phyloP scores from a whole-genome alignment of 2,888 invertebrate genomes.

The Dromius quadrimaculatus region DNA sequence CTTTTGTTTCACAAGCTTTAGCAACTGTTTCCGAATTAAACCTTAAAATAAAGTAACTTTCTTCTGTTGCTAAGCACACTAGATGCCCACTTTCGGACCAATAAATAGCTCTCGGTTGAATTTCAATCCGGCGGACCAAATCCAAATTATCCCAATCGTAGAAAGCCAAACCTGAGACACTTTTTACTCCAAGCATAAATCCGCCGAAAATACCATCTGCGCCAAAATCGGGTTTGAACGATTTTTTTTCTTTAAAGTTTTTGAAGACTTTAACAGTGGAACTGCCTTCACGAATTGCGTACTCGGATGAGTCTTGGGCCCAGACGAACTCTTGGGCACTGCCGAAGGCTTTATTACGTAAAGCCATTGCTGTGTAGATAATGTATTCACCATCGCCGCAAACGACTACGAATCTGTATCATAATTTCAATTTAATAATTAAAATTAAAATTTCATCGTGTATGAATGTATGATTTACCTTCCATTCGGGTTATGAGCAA shows the following conservation, averaged over 20 bases:
- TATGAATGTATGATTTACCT: conserved; percentile 69
- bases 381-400: conserved; percentile 99
- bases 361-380: conserved; percentile 99
- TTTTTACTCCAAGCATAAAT: conserved; percentile 89
- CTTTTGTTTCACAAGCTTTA: conserved; percentile 80
- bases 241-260: conserved; percentile 97
- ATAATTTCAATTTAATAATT: background rate
- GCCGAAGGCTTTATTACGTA: conserved; percentile 98
- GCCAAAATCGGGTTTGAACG: conserved; percentile 96
- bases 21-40: conserved; percentile 89
- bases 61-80: conserved; percentile 94
- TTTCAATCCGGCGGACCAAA: conserved; percentile 95
- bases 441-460: background rate
- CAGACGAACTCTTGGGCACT: conserved; percentile 99
- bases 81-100: conserved; percentile 97
- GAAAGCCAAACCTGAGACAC: conserved; percentile 92
- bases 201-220: conserved; percentile 96
- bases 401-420: conserved; percentile 83
- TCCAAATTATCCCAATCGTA: conserved; percentile 98
- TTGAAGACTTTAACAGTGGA: conserved; percentile 95
- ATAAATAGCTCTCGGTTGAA: conserved; percentile 91
- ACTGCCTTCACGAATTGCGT: conserved; percentile 89
- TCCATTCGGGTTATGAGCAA: conserved; percentile 98
- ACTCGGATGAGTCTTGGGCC: conserved; percentile 96
- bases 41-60: conserved; percentile 93